A percentile compares a stretch with the other conserved stretches of the same genome.
Conservation (phyloP, 2,888 invertebrate species). For the Pimpla rufipes region DNA sequence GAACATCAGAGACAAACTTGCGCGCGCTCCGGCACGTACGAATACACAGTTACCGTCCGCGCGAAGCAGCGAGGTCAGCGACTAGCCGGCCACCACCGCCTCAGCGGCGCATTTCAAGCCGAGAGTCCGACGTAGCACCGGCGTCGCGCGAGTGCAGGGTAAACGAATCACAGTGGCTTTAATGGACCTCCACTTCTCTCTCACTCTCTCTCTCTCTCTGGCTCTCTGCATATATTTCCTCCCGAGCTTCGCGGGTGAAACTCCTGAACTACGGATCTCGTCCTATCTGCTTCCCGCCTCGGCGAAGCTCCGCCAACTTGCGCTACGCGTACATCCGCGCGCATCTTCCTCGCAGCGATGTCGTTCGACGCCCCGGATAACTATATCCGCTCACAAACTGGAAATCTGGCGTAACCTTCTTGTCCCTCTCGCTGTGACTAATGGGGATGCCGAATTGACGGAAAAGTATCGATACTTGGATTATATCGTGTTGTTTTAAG, state of each 20-base stretch:
- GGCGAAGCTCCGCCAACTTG: neutral
- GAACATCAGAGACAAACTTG: neutral
- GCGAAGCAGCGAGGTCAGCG: constrained; percentile 34
- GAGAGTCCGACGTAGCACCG: constrained; percentile 6
- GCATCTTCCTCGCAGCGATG: neutral
- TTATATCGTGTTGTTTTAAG: too few species aligned
- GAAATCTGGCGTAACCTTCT: neutral
- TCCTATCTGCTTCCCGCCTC: constrained; percentile 26
- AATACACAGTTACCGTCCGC: constrained; percentile 2
- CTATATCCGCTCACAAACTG: neutral
- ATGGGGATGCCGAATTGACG: too few species aligned
- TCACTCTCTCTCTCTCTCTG: too few species aligned
- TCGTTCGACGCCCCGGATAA: constrained; percentile 4
- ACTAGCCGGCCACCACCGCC: constrained; percentile 4
- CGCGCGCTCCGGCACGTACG: neutral
- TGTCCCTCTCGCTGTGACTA: neutral
- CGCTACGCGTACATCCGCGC: neutral
- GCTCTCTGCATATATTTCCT: constrained; percentile 17
- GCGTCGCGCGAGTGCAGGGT: constrained; percentile 9
- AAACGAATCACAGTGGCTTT: constrained; percentile 53
- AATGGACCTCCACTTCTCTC: too few species aligned
- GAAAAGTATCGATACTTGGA: too few species aligned
- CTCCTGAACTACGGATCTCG: constrained; percentile 2
- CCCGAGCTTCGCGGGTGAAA: neutral
- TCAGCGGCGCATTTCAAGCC: constrained; percentile 19